phyloP scores from a whole-genome alignment of 1,140 invertebrate species.

The Condylostylus longicornis region DNA sequence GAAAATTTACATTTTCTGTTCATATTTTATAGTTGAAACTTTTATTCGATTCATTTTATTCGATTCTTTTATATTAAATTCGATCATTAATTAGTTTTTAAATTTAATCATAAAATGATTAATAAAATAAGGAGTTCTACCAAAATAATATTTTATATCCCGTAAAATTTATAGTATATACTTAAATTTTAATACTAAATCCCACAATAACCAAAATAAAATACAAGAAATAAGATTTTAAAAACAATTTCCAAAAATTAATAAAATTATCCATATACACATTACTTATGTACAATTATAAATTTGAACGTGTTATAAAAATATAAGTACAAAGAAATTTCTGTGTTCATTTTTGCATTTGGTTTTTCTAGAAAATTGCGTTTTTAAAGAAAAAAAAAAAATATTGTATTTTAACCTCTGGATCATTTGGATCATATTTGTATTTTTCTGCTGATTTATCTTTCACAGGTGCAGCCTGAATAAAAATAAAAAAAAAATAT shows the following conservation, averaged over 20 bases:
- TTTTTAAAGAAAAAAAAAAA: conserved; percentile 8
- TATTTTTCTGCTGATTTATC: conserved; percentile 22
- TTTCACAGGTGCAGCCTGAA: conserved; percentile 21
- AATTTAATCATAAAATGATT: too few relatives aligned
- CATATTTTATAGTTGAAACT: too few relatives aligned
- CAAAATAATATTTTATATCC: background rate
- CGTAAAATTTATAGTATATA: background rate
- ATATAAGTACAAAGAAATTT: background rate
- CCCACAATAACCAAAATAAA: background rate
- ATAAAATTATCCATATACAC: background rate
- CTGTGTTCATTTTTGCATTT: background rate
- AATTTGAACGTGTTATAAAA: too few relatives aligned
- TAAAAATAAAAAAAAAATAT: conserved; percentile 4
- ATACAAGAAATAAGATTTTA: background rate
- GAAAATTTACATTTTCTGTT: too few relatives aligned
- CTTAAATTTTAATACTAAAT: background rate
- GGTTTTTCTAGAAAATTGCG: background rate
- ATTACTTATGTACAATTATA: too few relatives aligned
- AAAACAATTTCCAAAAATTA: background rate
- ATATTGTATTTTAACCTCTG: conserved; percentile 22
- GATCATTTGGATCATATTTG: conserved; percentile 27
- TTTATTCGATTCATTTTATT: too few relatives aligned
- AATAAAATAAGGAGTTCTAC: too few relatives aligned
- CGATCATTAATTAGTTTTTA: too few relatives aligned
- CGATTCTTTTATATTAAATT: too few relatives aligned